Evolutionary conservation across 2,888 invertebrate genomes (phyloP).

Genomic region (Harpalus rufipes): DNA sequence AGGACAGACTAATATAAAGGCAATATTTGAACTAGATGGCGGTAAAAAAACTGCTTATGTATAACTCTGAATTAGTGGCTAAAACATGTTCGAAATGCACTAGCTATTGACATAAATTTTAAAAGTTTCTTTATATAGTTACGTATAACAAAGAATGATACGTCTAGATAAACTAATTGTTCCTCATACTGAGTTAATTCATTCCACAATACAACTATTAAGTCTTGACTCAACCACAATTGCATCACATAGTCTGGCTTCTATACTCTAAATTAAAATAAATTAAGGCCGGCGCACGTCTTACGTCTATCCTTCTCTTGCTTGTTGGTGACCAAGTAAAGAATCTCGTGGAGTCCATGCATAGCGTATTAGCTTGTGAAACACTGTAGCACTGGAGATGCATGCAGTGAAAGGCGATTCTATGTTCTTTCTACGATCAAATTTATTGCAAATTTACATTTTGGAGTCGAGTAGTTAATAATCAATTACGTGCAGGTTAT

Average conservation of each 20-base stretch:
- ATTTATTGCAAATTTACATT: not conserved
- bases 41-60: too few species aligned
- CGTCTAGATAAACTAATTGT: not conserved
- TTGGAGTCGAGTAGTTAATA: not conserved
- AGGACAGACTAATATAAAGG: too few species aligned
- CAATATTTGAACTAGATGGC: too few species aligned
- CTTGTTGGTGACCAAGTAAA: not conserved
- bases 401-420: slow-evolving; percentile 14
- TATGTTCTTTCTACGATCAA: not conserved
- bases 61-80: too few species aligned
- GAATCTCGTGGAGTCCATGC: slow-evolving; percentile 3
- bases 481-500: not conserved
- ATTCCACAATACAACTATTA: slow-evolving; percentile 6
- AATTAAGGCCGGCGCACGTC: slow-evolving; percentile 46
- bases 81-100: too few species aligned
- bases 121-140: too few species aligned
- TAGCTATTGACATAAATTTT: too few species aligned
- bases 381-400: slow-evolving; percentile 1
- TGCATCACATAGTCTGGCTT: slow-evolving; percentile 51
- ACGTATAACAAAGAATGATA: too few species aligned
- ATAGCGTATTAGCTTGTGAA: slow-evolving; percentile 36
- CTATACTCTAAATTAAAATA: slow-evolving; percentile 49
- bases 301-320: not conserved
- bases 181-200: not conserved
- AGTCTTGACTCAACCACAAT: slow-evolving; percentile 9